Base-by-base conservation (phyloP, 2,888 invertebrate genomes). In the Beris chalybata region DNA sequence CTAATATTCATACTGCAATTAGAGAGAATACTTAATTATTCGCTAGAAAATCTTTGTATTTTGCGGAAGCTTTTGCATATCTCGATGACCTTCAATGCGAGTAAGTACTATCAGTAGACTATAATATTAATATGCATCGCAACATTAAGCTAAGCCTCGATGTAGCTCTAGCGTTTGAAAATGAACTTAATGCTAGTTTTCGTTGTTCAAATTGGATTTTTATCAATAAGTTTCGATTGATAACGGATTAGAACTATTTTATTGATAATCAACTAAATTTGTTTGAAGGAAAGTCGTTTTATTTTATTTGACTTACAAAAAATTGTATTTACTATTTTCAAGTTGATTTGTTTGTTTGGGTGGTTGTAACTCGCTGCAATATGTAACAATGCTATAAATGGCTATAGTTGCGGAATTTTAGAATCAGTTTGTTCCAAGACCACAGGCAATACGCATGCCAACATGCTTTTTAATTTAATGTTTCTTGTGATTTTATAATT, bases 241-340 rank as follows among this genome's bases (percentile, higher is more conserved):
- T 38, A 38, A 38, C 7, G 38, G 7, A 7, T 7, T 7, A 38
- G 38, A 38, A 38, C 7, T 38, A 9, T 9, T 38, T 9, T 5
- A 38, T 38, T 38, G 38, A 38, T 38, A 38, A 38, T 1, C 9
- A 9, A 38, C 7, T 38, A 9, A 38, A 7, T 38, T 38, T 9
- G 38, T 38, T 38, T 38, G 5, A 22, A 38, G 38, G 3, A 38
- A 38, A 38, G 4, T 13, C 43, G 43, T 38, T 56, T 56, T 15
- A 38, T 38, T 38, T 38, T 38, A 38, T 38, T 38, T 38, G 38
- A 38, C 38, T 38, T 38, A 38, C 29, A 52, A 29, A 29, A 29
- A 52, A 52, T 22, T 55, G n/a, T 55, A 32, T 55, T 55, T 55
- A 55, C 55, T 55, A 55, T 55, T 55, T 31, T 15, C 32, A 56